phyloP scores from a whole-genome alignment of 2,113 vertebrate species.

The Otolemur garnettii region DNA sequence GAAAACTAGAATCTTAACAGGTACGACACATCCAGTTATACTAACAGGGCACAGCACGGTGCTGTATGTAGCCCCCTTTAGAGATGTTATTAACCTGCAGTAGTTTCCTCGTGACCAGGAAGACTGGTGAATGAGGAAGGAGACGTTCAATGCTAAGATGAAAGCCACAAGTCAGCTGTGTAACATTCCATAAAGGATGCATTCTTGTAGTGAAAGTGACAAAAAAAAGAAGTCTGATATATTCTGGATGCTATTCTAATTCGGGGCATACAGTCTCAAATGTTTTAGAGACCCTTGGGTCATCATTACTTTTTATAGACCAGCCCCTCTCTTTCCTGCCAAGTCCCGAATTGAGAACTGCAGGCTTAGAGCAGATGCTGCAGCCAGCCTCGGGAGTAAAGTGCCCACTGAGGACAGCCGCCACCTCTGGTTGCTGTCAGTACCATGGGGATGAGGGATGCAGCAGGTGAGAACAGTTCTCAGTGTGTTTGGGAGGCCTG shows the following conservation, averaged over 20 bases:
- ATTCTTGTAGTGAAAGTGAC: constrained; percentile 58
- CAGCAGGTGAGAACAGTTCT: neutral
- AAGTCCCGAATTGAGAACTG: constrained; percentile 39
- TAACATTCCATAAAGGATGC: constrained; percentile 86
- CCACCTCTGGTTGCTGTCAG: neutral
- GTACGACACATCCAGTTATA: constrained; percentile 86
- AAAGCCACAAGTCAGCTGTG: constrained; percentile 81
- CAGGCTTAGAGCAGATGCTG: neutral
- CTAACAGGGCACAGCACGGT: constrained; percentile 85
- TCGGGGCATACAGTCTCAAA: neutral
- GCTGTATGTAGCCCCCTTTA: constrained; percentile 54
- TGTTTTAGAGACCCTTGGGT: constrained; percentile 19
- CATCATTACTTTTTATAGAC: constrained; percentile 50
- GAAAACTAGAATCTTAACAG: constrained; percentile 87
- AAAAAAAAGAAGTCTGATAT: constrained; percentile 61
- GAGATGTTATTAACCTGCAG: constrained; percentile 77
- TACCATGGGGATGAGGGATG: fast-evolving
- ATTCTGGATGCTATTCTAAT: constrained; percentile 45
- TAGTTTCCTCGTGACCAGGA: constrained; percentile 59
- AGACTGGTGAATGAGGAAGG: constrained; percentile 29
- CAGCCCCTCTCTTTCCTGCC: constrained; percentile 45
- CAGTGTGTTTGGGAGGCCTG: neutral
- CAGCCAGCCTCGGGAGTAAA: neutral
- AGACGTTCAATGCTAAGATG: constrained; percentile 20
- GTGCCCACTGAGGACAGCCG: neutral